Evolutionary conservation across 23 tunicate species (phyloP).

Genomic region (Oikopleura dioica): DNA sequence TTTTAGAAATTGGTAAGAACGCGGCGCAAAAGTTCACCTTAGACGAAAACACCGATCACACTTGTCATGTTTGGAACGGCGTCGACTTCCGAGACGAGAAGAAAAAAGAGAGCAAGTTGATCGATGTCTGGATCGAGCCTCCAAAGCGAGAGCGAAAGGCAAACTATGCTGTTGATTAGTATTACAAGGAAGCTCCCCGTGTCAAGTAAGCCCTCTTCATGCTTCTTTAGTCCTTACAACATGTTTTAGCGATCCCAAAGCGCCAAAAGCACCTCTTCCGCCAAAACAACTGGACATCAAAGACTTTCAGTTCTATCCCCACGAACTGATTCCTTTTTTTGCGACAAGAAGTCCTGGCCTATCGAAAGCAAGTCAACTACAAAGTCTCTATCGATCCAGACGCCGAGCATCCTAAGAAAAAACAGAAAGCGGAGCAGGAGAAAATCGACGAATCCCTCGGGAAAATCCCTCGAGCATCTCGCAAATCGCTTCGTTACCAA

Average conservation of each 20-base stretch:
- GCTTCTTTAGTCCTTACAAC: too few relatives aligned
- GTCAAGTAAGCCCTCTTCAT: slow-evolving; percentile 2
- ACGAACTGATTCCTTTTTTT: slow-evolving; percentile 48
- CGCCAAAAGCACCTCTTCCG: slow-evolving; percentile 58
- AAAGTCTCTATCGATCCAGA: slow-evolving; percentile 20
- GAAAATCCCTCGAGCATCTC: too few relatives aligned
- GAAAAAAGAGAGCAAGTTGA: slow-evolving; percentile 24
- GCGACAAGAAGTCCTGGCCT: slow-evolving; percentile 57
- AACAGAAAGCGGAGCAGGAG: neutral
- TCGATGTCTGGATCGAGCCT: slow-evolving; percentile 92
- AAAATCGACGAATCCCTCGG: neutral
- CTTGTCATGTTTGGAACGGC: slow-evolving; percentile 77
- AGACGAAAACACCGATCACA: too few relatives aligned
- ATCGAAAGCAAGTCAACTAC: slow-evolving; percentile 51
- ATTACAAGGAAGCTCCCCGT: slow-evolving; percentile 78
- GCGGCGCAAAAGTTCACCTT: too few relatives aligned
- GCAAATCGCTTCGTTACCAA: neutral
- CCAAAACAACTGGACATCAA: slow-evolving; percentile 84
- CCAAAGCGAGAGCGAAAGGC: slow-evolving; percentile 92
- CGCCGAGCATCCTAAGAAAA: neutral
- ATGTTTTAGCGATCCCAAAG: neutral
- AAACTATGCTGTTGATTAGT: slow-evolving; percentile 88
- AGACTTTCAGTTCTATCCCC: slow-evolving; percentile 92
- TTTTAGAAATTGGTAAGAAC: slow-evolving; percentile 66
- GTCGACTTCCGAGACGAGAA: slow-evolving; percentile 81